Percentiles rank a stretch among this genome's conserved stretches.
Conservation (phyloP, 1,140 invertebrate genomes). For the Drosophila nigrodunni region DNA sequence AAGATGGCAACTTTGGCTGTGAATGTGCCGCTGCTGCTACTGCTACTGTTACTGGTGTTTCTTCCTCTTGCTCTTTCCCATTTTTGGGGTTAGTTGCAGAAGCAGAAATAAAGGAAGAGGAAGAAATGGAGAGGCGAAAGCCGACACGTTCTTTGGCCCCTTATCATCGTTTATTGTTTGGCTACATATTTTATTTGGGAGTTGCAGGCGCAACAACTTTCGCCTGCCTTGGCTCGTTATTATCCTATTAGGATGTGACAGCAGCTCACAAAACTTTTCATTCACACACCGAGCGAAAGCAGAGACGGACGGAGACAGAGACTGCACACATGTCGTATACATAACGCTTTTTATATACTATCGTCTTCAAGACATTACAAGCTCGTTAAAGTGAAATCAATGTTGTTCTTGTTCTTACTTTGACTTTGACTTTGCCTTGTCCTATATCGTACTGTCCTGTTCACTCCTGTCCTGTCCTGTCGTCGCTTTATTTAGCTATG, state of each 20-base stretch:
- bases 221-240: slow-evolving; percentile 74
- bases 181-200: slow-evolving; percentile 60
- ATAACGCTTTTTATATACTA: slow-evolving; percentile 78
- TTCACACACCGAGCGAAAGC: slow-evolving; percentile 39
- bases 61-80: not conserved
- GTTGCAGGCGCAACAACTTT: slow-evolving; percentile 80
- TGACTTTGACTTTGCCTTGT: slow-evolving; percentile 33
- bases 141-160: slow-evolving; percentile 76
- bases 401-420: slow-evolving; percentile 67
- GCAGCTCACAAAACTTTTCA: slow-evolving; percentile 75
- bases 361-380: slow-evolving; percentile 78
- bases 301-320: slow-evolving; percentile 19
- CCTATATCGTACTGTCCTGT: not conserved
- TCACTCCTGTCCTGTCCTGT: slow-evolving; percentile 14
- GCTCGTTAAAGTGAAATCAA: slow-evolving; percentile 82
- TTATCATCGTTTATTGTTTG: slow-evolving; percentile 81
- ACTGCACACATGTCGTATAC: slow-evolving; percentile 74
- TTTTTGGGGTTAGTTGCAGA: slow-evolving; percentile 10
- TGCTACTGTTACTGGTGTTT: not conserved
- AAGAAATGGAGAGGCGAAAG: too few species aligned
- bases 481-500: slow-evolving; percentile 70
- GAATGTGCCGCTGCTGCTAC: not conserved
- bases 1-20: slow-evolving; percentile 5
- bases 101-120: not conserved
- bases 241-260: slow-evolving; percentile 82